Base-by-base conservation (phyloP, 2,888 invertebrate species). In the Hirtodrosophila trivittata region DNA sequence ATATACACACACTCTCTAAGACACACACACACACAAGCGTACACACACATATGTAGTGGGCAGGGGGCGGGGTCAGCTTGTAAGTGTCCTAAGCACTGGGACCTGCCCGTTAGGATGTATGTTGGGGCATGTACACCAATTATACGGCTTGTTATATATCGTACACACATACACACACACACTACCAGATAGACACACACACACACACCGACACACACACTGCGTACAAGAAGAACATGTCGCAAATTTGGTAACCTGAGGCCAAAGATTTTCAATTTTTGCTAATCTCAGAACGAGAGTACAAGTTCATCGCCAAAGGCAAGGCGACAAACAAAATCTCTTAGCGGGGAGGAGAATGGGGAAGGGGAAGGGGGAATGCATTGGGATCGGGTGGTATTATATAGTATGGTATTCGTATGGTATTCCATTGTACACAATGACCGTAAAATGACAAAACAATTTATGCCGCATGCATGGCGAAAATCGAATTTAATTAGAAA, bases 401-500 rank as follows among this genome's bases (percentile, higher is more conserved):
- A 38, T 8, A 35, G 32, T n/a, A 12, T n/a, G 8, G 13, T 12
- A 35, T 12, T 28, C 28, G 8, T 5, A 35, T 25, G 8, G 13
- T 12, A 35, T 12, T 28, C 28, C n/a, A n/a, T n/a, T n/a, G 8
- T 5, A 35, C 26, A 66, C 43, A 56, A 47, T 64, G 55, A 56
- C 58, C 58, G 50, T 57, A 73, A 85, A 85, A 82, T 85, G 80
- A 82, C 80, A 85, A 81, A 81, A 85, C 86, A 83, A 86, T 83
- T 83, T 84, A 83, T 83, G 86, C 75, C 69, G 74, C 84, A 84
- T 84, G 81, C 78, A 83, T 86, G 77, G 77, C 75, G 81, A 82
- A 81, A 83, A 81, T 86, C 85, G 81, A 86, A 83, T 83, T 83
- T 86, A 83, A 83, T 83, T 86, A 83, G 84, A 86, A 83, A 86